These are phyloP conservation scores for Dicyrtomina minuta DNA, from an alignment of 2,888 invertebrate species.

Conservation along the genomic window DNA sequence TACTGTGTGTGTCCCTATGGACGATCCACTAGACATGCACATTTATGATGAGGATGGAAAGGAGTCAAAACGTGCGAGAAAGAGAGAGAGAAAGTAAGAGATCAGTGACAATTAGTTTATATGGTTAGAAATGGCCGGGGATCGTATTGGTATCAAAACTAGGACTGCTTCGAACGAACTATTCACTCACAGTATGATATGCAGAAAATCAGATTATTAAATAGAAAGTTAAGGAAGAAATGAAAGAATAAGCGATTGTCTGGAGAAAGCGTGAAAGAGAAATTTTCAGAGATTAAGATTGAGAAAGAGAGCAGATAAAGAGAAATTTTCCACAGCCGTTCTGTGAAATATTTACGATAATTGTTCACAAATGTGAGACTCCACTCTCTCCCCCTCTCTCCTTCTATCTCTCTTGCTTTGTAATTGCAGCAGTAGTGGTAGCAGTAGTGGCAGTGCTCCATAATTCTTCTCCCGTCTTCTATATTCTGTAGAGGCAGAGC, in stretches of 20 bases:
- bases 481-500: not conserved
- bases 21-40: no score
- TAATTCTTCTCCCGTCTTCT: conserved; percentile 16
- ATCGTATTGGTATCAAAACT: not conserved
- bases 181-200: not conserved
- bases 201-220: conserved; percentile 51
- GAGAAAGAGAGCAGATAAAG: not conserved
- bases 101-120: conserved; percentile 17
- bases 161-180: not conserved
- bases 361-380: conserved; percentile 52
- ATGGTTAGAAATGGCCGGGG: not conserved
- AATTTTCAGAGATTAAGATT: conserved; percentile 35
- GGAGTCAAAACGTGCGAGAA: not conserved
- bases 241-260: conserved; percentile 37
- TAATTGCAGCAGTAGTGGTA: no score
- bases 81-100: conserved; percentile 3
- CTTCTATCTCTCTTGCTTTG: conserved; percentile 31
- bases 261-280: conserved; percentile 37
- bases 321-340: conserved; percentile 15
- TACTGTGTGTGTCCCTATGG: no score
- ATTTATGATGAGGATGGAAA: not conserved
- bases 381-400: conserved; percentile 35
- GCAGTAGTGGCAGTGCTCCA: no score
- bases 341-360: conserved; percentile 53
- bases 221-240: conserved; percentile 52